Evolutionary conservation across 2,888 invertebrate species (phyloP), one percentile per base, ranked within the genome.

Genomic region (Bembecia ichneumoniformis): DNA sequence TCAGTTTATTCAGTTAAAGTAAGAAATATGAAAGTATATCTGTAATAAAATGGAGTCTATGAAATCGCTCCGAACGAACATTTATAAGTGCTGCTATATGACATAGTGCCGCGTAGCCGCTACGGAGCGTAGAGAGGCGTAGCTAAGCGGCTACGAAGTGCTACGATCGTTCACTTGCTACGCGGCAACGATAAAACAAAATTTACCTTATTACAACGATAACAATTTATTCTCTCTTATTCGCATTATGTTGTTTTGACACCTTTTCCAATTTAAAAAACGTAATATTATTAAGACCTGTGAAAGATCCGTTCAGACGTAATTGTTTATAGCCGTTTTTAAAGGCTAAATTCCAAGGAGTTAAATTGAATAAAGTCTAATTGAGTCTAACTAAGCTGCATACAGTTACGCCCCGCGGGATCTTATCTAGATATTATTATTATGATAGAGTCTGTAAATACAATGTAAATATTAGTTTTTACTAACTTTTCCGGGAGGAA

Each of bases 401-500:
- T 13, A 40, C 40, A 14, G 40, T 40, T 40, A 40, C 40, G 40
- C 7, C 40, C 14, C 5, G 40, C 40, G 14, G 5, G 40, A 40
- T 14, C 14, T 40, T 40, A 40, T 13, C 13, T 40, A 40, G 40
- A n/a, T n/a, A n/a, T 14, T 40, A 40, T 40, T 13, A 7, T 14
- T 5, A 5, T 40, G 3, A 40, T 49, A 28, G 28, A 7, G 9
- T 28, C 58, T 44, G 57, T 66, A 61, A 55, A 59, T 68, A 66
- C 11, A 45, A 34, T 77, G 78, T 78, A 77, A 60, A 79, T 81
- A 75, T 57, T 78, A 78, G 74, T 57, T 59, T 67, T 64, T 68
- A 75, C 51, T 63, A 69, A 58, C 49, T 58, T 60, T 61, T 72
- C 65, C 60, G 62, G 65, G 67, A 59, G 65, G 64, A 66, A 65